These are phyloP conservation scores for Cephus cinctus DNA, from an alignment of 1,140 invertebrate genomes.

Conservation along the genomic window DNA sequence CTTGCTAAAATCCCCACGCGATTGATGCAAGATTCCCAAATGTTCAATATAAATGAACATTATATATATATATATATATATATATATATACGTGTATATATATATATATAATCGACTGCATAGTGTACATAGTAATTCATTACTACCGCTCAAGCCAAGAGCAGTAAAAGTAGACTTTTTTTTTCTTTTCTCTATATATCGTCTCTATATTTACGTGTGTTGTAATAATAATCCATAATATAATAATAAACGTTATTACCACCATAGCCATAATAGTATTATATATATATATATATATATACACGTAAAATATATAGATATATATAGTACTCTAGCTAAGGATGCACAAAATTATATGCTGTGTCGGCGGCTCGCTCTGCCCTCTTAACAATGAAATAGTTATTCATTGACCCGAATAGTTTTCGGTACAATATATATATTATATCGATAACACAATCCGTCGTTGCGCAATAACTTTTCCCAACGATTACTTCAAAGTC, in stretches of 20 bases:
- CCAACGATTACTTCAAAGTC: constrained; percentile 17
- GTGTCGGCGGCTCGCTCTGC: constrained; percentile 30
- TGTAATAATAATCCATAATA: constrained; percentile 38
- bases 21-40: constrained; percentile 31
- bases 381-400: constrained; percentile 32
- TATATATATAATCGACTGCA: constrained; percentile 25
- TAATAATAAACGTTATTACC: constrained; percentile 48
- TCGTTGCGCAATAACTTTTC: constrained; percentile 18
- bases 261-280: constrained; percentile 43
- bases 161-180: constrained; percentile 15
- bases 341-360: constrained; percentile 29
- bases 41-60: constrained; percentile 42
- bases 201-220: constrained; percentile 24
- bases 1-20: constrained; percentile 39
- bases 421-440: constrained; percentile 27
- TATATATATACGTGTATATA: constrained; percentile 20
- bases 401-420: constrained; percentile 30
- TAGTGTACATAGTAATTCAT: constrained; percentile 30
- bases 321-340: constrained; percentile 38
- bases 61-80: constrained; percentile 18
- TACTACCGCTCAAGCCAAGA: constrained; percentile 29
- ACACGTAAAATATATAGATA: no score
- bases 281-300: no score
- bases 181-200: constrained; percentile 18
- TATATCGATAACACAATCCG: constrained; percentile 22